Percentiles rank a stretch among this genome's conserved stretches.
phyloP scores from a whole-genome alignment of 1,140 invertebrate genomes.

The Monochamus saltuarius region DNA sequence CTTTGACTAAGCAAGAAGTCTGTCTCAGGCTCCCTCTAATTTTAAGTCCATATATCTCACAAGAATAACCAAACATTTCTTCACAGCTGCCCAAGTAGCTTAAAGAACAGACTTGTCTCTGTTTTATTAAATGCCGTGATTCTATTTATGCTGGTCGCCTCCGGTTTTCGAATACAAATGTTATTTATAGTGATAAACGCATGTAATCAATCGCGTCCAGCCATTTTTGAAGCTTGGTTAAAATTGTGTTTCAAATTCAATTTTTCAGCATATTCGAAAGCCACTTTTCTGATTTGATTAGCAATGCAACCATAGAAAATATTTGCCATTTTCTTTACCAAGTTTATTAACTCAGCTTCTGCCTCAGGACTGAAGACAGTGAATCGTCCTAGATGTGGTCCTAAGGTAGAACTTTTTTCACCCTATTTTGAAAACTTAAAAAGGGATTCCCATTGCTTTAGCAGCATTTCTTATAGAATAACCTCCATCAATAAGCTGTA shows the following conservation, averaged over 20 bases:
- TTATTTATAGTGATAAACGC: slow-evolving; percentile 36
- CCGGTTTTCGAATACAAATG: slow-evolving; percentile 39
- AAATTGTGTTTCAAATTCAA: slow-evolving; percentile 36
- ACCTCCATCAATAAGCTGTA: slow-evolving; percentile 37
- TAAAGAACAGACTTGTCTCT: slow-evolving; percentile 41
- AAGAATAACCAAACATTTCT: too few species aligned
- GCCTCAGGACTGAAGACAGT: slow-evolving; percentile 17
- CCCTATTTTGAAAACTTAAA: slow-evolving; percentile 40
- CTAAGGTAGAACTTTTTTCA: slow-evolving; percentile 17
- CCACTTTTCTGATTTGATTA: slow-evolving; percentile 15
- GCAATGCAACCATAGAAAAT: slow-evolving; percentile 26
- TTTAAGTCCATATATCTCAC: too few species aligned
- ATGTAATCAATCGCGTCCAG: slow-evolving; percentile 26
- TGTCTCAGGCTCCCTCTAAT: too few species aligned
- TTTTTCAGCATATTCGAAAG: slow-evolving; percentile 34
- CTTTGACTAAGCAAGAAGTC: too few species aligned
- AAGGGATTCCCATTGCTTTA: slow-evolving; percentile 31
- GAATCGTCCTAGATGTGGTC: slow-evolving; percentile 22
- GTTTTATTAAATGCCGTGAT: slow-evolving; percentile 34
- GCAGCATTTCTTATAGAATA: slow-evolving; percentile 46
- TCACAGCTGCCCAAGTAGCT: slow-evolving; percentile 18
- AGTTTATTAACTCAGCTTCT: slow-evolving; percentile 19
- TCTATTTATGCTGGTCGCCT: slow-evolving; percentile 36
- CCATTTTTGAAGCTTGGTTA: slow-evolving; percentile 31
- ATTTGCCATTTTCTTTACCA: slow-evolving; percentile 25